phyloP scores from a whole-genome alignment of 2,888 invertebrate species.

The Chymomyza procnemis region DNA sequence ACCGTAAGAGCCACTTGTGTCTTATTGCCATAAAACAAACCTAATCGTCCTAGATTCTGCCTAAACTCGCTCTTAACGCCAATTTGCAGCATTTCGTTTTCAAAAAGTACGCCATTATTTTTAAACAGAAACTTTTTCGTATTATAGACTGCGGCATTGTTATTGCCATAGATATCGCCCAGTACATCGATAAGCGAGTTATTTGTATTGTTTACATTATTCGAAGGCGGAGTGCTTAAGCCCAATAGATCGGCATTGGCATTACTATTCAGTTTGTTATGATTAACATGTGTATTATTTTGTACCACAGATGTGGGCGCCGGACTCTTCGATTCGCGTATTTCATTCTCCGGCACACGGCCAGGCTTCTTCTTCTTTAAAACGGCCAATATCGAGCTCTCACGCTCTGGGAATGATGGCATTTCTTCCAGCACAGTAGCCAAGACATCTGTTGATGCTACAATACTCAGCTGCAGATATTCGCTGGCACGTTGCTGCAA shows the following conservation, averaged over 20 bases:
- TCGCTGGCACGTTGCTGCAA: slow-evolving; percentile 98
- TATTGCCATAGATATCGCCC: slow-evolving; percentile 89
- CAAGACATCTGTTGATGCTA: slow-evolving; percentile 97
- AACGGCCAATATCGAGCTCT: slow-evolving; percentile 97
- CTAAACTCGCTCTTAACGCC: slow-evolving; percentile 98
- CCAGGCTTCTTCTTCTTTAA: slow-evolving; percentile 99
- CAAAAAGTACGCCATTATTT: slow-evolving; percentile 98
- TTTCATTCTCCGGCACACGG: slow-evolving; percentile 92
- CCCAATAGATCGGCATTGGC: slow-evolving; percentile 91
- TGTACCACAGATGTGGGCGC: slow-evolving; percentile 76
- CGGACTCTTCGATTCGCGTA: slow-evolving; percentile 90
- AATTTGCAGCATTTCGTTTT: slow-evolving; percentile 98
- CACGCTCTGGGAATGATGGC: slow-evolving; percentile 99
- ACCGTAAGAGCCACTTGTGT: slow-evolving; percentile 87
- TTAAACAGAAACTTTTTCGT: slow-evolving; percentile 97
- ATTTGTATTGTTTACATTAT: slow-evolving; percentile 81
- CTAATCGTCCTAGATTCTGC: slow-evolving; percentile 96
- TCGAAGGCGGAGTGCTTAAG: slow-evolving; percentile 91
- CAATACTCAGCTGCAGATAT: slow-evolving; percentile 96
- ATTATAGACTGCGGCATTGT: slow-evolving; percentile 85
- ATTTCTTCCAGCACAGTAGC: slow-evolving; percentile 99
- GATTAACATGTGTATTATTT: slow-evolving; percentile 79
- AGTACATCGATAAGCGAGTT: slow-evolving; percentile 93
- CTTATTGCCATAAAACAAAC: slow-evolving; percentile 99
- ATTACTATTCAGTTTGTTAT: slow-evolving; percentile 76